These are phyloP conservation scores for Saturnia japonica DNA, from an alignment of 2,888 invertebrate species.

Conservation along the genomic window DNA sequence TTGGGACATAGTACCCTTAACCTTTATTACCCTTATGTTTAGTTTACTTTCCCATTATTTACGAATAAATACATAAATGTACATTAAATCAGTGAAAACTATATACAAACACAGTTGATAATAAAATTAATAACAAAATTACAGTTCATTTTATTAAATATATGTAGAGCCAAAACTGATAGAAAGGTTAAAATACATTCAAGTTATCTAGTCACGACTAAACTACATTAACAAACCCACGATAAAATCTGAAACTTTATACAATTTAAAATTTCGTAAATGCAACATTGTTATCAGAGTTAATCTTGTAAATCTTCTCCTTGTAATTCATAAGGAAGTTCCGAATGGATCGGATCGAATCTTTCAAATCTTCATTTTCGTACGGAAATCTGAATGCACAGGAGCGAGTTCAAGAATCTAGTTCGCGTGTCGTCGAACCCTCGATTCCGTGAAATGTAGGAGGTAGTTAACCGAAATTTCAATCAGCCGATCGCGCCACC, in stretches of 20 bases:
- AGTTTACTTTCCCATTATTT: too few species aligned
- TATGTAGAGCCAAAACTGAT: too few species aligned
- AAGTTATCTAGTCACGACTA: too few species aligned
- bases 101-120: too few species aligned
- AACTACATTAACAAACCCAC: not conserved
- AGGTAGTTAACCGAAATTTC: constrained; percentile 50
- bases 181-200: too few species aligned
- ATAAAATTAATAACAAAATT: too few species aligned
- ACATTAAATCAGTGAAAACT: too few species aligned
- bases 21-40: too few species aligned
- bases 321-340: not conserved
- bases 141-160: too few species aligned
- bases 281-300: not conserved
- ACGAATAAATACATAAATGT: too few species aligned
- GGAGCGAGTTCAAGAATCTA: constrained; percentile 21
- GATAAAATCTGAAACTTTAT: not conserved
- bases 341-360: not conserved
- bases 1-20: too few species aligned
- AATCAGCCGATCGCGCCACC: constrained; percentile 52
- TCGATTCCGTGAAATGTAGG: constrained; percentile 48
- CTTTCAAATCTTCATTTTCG: not conserved
- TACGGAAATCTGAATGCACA: constrained; percentile 5
- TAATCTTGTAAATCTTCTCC: not conserved
- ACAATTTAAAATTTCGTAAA: too few species aligned
- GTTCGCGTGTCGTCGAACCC: constrained; percentile 47